These are phyloP conservation scores for Axis porcinus DNA, from an alignment of 2,113 vertebrate species.

Conservation along the genomic window DNA sequence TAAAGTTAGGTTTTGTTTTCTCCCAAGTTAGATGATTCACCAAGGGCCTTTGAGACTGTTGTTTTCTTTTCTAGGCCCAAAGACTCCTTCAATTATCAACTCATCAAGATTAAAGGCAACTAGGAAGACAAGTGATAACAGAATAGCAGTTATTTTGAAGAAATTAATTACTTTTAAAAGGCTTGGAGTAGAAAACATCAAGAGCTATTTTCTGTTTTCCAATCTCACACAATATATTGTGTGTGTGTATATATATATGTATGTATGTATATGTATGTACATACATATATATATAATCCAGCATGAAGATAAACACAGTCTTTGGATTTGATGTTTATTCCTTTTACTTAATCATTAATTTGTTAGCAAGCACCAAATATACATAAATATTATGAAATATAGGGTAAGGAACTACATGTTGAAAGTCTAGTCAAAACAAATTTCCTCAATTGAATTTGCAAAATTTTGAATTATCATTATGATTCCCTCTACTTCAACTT, in stretches of 20 bases:
- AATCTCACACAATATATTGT: not conserved
- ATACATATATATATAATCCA: not conserved
- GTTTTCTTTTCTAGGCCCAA: not conserved
- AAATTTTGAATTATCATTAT: not conserved
- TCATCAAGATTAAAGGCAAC: not conserved
- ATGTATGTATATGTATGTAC: not conserved
- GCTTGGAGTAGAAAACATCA: not conserved
- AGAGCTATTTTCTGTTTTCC: not conserved
- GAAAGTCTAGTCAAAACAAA: not conserved
- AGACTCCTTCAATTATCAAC: not conserved
- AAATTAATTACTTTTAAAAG: not conserved
- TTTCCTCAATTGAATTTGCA: not conserved
- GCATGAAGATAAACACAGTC: not conserved
- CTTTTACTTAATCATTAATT: not conserved
- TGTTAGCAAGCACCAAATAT: not conserved
- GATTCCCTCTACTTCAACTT: not conserved
- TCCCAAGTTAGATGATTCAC: not conserved
- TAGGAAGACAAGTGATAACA: not conserved
- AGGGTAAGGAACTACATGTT: rapidly evolving
- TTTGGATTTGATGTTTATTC: not conserved
- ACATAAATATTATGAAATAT: not conserved
- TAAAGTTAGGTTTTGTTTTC: not conserved
- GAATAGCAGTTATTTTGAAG: not conserved
- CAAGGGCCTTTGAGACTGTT: not conserved
- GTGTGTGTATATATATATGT: not conserved